Evolutionary conservation across 2,888 invertebrate species (phyloP).

Genomic region (Troides oblongomaculatus): DNA sequence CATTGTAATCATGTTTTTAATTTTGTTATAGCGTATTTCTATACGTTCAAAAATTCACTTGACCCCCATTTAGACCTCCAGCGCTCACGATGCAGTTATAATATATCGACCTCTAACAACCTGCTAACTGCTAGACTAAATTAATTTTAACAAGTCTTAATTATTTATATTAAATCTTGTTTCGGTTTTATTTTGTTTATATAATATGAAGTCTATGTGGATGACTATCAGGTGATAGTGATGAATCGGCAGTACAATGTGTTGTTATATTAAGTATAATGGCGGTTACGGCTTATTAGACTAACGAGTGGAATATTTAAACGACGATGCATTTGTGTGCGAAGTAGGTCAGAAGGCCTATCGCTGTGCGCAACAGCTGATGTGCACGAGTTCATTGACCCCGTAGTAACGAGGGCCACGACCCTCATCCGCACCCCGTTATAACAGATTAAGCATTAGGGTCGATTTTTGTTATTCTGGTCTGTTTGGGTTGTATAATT

Average conservation of each 20-base stretch:
- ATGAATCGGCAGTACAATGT: not conserved
- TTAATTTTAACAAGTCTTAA: too few relatives aligned
- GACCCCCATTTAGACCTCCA: too few relatives aligned
- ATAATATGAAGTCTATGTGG: too few relatives aligned
- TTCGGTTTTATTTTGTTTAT: too few relatives aligned
- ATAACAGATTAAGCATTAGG: constrained; percentile 6
- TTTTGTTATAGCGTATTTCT: too few relatives aligned
- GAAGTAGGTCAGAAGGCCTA: constrained; percentile 55
- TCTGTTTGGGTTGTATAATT: not conserved
- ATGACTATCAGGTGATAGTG: not conserved
- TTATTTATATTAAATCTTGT: too few relatives aligned
- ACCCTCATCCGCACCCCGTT: constrained; percentile 36
- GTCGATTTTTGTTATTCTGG: constrained; percentile 8
- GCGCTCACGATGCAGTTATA: too few relatives aligned
- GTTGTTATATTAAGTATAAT: not conserved
- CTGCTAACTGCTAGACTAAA: too few relatives aligned
- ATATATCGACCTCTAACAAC: too few relatives aligned
- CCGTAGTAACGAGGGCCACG: constrained; percentile 49
- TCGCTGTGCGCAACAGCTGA: constrained; percentile 61
- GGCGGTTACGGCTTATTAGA: not conserved
- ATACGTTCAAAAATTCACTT: too few relatives aligned
- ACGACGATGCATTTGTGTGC: constrained; percentile 40
- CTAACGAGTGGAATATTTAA: constrained; percentile 30
- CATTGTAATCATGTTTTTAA: too few relatives aligned
- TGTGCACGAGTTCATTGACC: constrained; percentile 54